These are phyloP conservation scores for Plebejus anna DNA, from an alignment of 2,888 invertebrate genomes.

Conservation along the genomic window DNA sequence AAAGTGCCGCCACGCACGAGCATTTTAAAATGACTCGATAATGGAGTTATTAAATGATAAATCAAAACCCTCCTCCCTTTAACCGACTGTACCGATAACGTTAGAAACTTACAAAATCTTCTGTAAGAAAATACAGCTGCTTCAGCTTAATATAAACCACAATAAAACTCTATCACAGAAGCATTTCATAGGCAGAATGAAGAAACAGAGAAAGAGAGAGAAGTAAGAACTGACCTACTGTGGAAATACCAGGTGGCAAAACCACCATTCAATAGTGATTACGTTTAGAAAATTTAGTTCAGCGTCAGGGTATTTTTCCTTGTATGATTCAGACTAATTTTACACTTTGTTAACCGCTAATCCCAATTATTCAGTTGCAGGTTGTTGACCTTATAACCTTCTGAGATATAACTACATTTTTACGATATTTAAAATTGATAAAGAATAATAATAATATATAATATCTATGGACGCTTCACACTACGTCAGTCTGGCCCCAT, in stretches of 20 bases:
- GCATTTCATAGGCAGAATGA: too few relatives aligned
- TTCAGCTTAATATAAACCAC: too few relatives aligned
- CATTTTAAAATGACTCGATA: background rate
- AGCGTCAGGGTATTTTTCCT: background rate
- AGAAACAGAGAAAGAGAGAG: too few relatives aligned
- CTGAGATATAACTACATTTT: background rate
- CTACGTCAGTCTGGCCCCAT: too few relatives aligned
- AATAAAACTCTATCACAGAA: too few relatives aligned
- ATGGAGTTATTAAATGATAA: background rate
- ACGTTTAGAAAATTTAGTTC: background rate
- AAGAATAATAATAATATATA: too few relatives aligned
- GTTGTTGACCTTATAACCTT: background rate
- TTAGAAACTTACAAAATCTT: background rate
- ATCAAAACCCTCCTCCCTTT: slow-evolving; percentile 3
- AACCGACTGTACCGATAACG: background rate
- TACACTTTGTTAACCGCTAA: background rate
- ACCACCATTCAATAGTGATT: background rate
- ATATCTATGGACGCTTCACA: too few relatives aligned
- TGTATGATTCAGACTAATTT: background rate
- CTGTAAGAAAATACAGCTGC: too few relatives aligned
- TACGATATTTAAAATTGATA: background rate
- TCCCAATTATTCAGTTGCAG: background rate
- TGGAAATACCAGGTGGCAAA: too few relatives aligned
- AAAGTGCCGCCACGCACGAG: background rate
- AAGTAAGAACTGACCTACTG: too few relatives aligned